These are phyloP conservation scores for Allobates femoralis DNA, from an alignment of 2,797 vertebrate species.

Conservation along the genomic window DNA sequence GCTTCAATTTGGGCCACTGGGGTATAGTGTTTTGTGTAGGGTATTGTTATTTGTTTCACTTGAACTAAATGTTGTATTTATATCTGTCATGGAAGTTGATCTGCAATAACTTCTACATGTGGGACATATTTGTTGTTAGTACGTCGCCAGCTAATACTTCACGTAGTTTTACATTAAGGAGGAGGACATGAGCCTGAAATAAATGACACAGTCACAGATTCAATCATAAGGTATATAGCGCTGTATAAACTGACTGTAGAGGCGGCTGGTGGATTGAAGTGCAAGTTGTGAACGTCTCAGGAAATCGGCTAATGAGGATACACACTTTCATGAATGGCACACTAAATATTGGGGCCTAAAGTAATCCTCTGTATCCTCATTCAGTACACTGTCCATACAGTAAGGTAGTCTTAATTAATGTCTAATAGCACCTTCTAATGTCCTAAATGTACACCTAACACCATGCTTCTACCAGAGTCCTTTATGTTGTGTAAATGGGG, in stretches of 20 bases:
- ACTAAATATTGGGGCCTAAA: neutral
- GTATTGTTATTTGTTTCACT: neutral
- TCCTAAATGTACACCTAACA: neutral
- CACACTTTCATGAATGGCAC: neutral
- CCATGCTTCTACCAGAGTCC: neutral
- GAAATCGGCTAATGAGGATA: neutral
- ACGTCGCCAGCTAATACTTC: neutral
- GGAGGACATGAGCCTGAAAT: neutral
- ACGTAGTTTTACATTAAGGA: neutral
- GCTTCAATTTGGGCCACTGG: too few species aligned
- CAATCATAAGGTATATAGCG: neutral
- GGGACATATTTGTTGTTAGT: neutral
- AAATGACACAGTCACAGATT: neutral
- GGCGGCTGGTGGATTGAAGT: neutral
- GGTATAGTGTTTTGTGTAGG: too few species aligned
- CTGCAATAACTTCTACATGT: constrained; percentile 7
- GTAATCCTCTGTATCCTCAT: neutral
- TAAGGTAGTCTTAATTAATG: neutral
- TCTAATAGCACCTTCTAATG: neutral
- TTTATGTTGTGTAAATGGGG: neutral
- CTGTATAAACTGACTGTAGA: neutral
- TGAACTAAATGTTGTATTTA: neutral
- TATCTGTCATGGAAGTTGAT: neutral
- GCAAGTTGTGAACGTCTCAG: neutral
- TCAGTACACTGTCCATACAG: neutral